These are phyloP conservation scores for Anableps anableps DNA, from an alignment of 2,797 vertebrate species.

Conservation along the genomic window DNA sequence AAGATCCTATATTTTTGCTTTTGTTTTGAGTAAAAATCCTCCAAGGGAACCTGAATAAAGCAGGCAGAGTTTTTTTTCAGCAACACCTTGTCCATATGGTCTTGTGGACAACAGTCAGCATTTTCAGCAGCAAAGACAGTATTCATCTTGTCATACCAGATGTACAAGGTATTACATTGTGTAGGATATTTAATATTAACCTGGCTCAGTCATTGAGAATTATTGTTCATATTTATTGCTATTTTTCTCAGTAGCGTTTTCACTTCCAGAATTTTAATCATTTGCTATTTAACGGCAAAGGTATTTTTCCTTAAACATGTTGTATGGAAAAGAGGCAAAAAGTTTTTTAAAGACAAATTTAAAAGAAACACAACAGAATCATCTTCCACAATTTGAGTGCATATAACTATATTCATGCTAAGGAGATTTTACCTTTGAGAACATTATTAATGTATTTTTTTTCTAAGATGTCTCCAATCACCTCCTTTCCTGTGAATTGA, in stretches of 20 bases:
- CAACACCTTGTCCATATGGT: constrained; percentile 2
- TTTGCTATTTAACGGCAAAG: constrained; percentile 18
- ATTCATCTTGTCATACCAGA: constrained; percentile 14
- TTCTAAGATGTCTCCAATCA: constrained; percentile 53
- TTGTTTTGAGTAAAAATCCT: background rate
- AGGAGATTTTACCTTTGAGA: constrained; percentile 50
- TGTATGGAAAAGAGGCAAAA: background rate
- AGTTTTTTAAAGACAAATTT: too few species aligned
- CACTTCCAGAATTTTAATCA: constrained; percentile 28
- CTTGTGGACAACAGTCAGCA: background rate
- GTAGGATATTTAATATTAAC: constrained; percentile 34
- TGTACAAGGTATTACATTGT: constrained; percentile 20
- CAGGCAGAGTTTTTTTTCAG: background rate
- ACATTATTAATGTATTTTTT: constrained; percentile 26
- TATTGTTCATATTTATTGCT: constrained; percentile 33
- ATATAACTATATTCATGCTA: background rate
- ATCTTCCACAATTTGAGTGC: too few species aligned
- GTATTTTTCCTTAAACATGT: constrained; percentile 23
- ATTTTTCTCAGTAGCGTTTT: constrained; percentile 24
- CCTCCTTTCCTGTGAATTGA: constrained; percentile 22
- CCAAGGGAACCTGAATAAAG: background rate
- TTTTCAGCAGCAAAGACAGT: constrained; percentile 10
- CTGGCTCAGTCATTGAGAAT: constrained; percentile 27
- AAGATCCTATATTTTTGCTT: background rate
- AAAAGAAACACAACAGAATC: background rate